These are phyloP conservation scores for Aphidoletes aphidimyza DNA, from an alignment of 2,888 invertebrate species.

Conservation along the genomic window DNA sequence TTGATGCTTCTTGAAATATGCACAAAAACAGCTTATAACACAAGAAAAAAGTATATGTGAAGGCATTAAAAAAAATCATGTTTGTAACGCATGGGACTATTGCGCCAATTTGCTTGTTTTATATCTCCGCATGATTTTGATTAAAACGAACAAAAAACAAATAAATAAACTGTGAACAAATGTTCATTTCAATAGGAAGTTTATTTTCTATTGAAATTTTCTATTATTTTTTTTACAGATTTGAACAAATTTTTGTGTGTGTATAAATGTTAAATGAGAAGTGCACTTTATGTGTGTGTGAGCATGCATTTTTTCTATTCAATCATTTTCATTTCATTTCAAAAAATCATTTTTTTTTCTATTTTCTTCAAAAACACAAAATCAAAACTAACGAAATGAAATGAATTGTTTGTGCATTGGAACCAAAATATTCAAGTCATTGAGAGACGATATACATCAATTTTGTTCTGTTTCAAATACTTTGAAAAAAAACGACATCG, in stretches of 20 bases:
- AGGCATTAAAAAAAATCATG: neutral
- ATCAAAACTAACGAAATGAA: constrained; percentile 30
- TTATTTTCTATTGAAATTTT: neutral
- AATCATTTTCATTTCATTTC: constrained; percentile 24
- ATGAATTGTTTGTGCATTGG: neutral
- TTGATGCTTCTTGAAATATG: neutral
- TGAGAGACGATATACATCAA: neutral
- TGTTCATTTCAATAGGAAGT: neutral
- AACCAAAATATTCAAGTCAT: neutral
- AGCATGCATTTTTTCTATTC: constrained; percentile 42
- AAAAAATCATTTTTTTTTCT: neutral
- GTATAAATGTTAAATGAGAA: neutral
- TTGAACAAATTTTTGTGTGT: neutral
- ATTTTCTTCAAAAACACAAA: neutral
- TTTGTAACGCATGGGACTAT: neutral
- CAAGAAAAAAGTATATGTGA: neutral
- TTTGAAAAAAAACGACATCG: too few species aligned
- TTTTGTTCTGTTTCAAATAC: too few species aligned
- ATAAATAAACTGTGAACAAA: neutral
- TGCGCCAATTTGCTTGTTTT: neutral
- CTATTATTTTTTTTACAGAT: neutral
- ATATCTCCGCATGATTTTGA: neutral
- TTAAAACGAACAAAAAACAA: too few species aligned
- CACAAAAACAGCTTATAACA: neutral
- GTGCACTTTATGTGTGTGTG: constrained; percentile 54